Evolutionary conservation across 2,888 invertebrate species (phyloP), one percentile per base, ranked within the genome.

Genomic region (Aromia moschata): DNA sequence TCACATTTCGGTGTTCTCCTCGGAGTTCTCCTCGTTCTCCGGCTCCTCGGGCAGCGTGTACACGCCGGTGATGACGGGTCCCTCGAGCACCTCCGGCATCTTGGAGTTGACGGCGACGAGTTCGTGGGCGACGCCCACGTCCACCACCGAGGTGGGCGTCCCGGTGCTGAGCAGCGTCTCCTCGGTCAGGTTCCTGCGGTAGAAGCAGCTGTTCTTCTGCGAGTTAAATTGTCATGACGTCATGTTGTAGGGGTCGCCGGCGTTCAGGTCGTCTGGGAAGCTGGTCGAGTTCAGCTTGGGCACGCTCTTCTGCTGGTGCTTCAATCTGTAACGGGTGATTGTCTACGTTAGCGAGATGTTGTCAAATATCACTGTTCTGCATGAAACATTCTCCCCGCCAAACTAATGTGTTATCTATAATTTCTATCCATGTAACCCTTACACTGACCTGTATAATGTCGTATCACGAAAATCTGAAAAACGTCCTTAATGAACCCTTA

Each of bases 181-280:
- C 75, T 85, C 85, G 69, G 85, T 85, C 77, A 84, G 79, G 78
- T 85, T 84, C 69, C 84, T 81, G 74, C 83, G 83, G 77, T 87
- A 87, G 77, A 87, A 81, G 58, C 65, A 72, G 44, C 47, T 57
- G 40, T 64, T 69, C 49, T 72, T 73, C 65, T 81, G 83, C 64
- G 80, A 82, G 74, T 83, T 87, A 85, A 89, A 89, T 84, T 89
- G 89, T 89, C 89, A 89, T 85, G 89, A 89, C 65, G 85, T 85
- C 83, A 89, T 83, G 61, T 87, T 88, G 77, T 87, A 89, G 0
- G 88, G 87, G 79, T 89, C 89, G 59, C 81, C 84, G 12, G 84
- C 79, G 74, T 84, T 85, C 40, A 87, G 82, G 70, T 89, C 89
- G 74, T 89, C 88, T 55, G 88, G 85, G 30, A 87, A 80, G 62